Base-by-base conservation (phyloP, 1,140 invertebrate genomes). In the Trichonephila clavipes region DNA sequence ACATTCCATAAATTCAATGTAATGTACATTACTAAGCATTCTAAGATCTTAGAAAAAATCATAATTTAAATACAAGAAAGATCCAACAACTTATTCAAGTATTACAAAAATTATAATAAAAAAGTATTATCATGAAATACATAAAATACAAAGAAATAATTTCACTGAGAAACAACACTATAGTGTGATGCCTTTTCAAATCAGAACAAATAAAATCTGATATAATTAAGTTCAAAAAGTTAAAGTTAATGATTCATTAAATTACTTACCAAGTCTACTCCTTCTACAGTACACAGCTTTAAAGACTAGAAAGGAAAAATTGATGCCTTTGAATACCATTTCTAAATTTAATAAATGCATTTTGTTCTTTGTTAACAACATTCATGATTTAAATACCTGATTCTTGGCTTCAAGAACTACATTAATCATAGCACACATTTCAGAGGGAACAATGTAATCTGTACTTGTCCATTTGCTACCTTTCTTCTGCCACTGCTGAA, bases 391-490 rank as follows among this genome's bases (percentile, higher is more conserved):
- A 59, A 58, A 24, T 98, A 96, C 96, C 95, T 96, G 96, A 94
- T 96, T 96, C 95, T 97, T 97, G 88, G 96, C 96, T 95, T 97
- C 96, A 94, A 97, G 97, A 94, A 99, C 98, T 94, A 99, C 99
- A 96, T 99, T 99, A 95, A 99, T 98, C 99, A 99, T 99, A 16
- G 99, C 98, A 96, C 99, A 99, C 96, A 99, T 98, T 97, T 99
- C 99, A 12, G 98, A 97, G 2, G 99, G 99, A 94, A 99, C 97
- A 94, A 99, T 98, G 96, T 99, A 99, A 96, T 99, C 99, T 59
- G 99, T 99, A 16, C 98, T 99, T 95, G 96, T 96, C 95, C 99
- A 98, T 5, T 98, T 98, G 69, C 99, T 98, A 86, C 98, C 98
- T 96, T 99, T 99, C 96, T 99, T 99, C 91, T 99, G 96, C 98